Evolutionary conservation across 2,888 invertebrate genomes (phyloP), one percentile per base, ranked within the genome.

Genomic region (Scrobipalpa costella): DNA sequence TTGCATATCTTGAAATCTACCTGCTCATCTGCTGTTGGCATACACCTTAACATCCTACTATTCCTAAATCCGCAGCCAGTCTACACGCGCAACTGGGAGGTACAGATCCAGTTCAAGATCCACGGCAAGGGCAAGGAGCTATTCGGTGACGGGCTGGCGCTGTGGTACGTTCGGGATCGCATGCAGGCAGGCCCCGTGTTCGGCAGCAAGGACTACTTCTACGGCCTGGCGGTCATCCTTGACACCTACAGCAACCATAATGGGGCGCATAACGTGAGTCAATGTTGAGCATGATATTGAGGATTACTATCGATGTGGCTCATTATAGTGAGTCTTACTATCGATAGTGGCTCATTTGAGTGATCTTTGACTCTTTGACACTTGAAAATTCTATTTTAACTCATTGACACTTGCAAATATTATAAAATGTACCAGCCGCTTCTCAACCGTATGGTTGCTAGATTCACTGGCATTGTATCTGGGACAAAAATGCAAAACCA

Each of bases 241-340:
- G 99, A 99, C 79, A 99, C 99, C 0, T 99, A 99, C 84, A 99
- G 98, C 85, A 99, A 99, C 85, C 99, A 99, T 77, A 99, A 99
- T 92, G 99, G 99, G 6, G 97, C 97, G 17, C 99, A 99, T 82
- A 98, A 98, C 92, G 99, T 99, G 90, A 94, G 95, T 85, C 19
- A 11, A 63, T 50, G 15, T 50, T 44, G 15, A 15, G 6, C n/a
- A 44, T 7, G 6, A 13, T 15, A 44, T 44, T 44, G 66, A 62
- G n/a, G n/a, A n/a, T n/a, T n/a, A n/a, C n/a, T n/a, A n/a, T n/a
- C n/a, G n/a, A n/a, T n/a, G n/a, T n/a, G n/a, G 34, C 34, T 34
- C 34, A 34, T 34, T 34, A 7, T 34, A 34, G 34, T 34, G 34
- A 34, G 34, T 7, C 34, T 34, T n/a, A n/a, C n/a, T n/a, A n/a